Conservation (phyloP, 2,888 invertebrate genomes). For the Arctia plantaginis region DNA sequence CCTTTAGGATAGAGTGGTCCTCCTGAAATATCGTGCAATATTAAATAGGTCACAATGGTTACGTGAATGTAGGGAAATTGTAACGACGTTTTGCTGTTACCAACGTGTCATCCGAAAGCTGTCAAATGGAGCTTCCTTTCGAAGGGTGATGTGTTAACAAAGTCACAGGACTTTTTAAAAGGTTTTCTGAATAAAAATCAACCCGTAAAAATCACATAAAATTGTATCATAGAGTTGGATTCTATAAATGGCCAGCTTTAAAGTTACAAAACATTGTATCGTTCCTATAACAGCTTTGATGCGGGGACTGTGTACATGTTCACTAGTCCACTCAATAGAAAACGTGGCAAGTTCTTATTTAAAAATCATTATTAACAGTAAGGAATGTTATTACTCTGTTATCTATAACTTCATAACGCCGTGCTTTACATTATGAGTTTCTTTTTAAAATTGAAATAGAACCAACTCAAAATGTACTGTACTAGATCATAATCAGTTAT, state of each 20-base stretch:
- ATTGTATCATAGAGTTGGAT: constrained; percentile 17
- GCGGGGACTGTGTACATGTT: neutral
- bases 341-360: neutral
- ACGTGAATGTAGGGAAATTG: constrained; percentile 52
- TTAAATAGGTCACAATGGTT: constrained; percentile 41
- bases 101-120: constrained; percentile 35
- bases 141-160: constrained; percentile 49
- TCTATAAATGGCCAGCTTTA: neutral
- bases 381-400: neutral
- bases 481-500: neutral
- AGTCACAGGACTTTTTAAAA: constrained; percentile 53
- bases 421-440: neutral
- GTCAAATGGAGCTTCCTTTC: constrained; percentile 59
- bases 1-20: constrained; percentile 27
- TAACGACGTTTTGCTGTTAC: constrained; percentile 35
- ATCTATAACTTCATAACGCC: neutral
- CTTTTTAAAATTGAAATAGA: neutral
- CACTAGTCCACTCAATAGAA: neutral
- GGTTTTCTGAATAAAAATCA: constrained; percentile 47
- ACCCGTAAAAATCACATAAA: constrained; percentile 27
- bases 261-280: neutral
- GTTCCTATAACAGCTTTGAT: neutral
- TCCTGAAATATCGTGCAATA: constrained; percentile 15
- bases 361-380: neutral
- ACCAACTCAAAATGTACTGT: neutral